Conservation (phyloP, 2,113 vertebrate species). For the Chitala chitala region DNA sequence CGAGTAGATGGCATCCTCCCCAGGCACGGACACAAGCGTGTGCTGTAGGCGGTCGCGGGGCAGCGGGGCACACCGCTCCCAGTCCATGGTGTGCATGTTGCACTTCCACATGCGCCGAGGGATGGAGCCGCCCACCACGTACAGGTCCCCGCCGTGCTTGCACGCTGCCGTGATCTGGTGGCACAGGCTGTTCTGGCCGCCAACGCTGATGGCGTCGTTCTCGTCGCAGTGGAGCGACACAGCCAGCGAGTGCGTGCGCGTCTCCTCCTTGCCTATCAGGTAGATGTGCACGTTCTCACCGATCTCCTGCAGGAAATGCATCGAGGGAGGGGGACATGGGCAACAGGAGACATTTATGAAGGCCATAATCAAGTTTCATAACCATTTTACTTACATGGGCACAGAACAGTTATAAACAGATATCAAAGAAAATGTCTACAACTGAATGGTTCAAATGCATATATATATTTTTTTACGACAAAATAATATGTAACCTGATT, state of each 20-base stretch:
- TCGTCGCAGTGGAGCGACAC: constrained; percentile 92
- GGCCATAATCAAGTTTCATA: too few relatives aligned
- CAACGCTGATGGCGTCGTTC: constrained; percentile 86
- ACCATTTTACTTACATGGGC: too few relatives aligned
- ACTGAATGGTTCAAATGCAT: too few relatives aligned
- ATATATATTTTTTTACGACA: too few relatives aligned
- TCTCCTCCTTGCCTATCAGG: constrained; percentile 92
- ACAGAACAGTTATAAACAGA: too few relatives aligned
- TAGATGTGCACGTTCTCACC: constrained; percentile 97
- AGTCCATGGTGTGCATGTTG: constrained; percentile 96
- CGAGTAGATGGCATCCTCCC: constrained; percentile 89
- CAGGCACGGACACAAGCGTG: constrained; percentile 84
- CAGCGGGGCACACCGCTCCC: constrained; percentile 93
- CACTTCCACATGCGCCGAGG: constrained; percentile 99
- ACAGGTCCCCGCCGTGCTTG: constrained; percentile 90
- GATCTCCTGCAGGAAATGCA: constrained; percentile 81
- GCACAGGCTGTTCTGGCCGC: constrained; percentile 93
- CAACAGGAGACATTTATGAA: background rate
- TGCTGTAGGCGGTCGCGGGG: constrained; percentile 93
- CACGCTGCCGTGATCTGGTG: constrained; percentile 97
- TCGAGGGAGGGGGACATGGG: background rate
- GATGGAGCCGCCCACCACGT: constrained; percentile 93
- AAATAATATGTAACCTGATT: too few relatives aligned
- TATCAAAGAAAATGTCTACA: too few relatives aligned
- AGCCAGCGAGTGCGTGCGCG: constrained; percentile 86